Conservation (phyloP, 2,888 invertebrate species). For the Rhaphigaster nebulosa region DNA sequence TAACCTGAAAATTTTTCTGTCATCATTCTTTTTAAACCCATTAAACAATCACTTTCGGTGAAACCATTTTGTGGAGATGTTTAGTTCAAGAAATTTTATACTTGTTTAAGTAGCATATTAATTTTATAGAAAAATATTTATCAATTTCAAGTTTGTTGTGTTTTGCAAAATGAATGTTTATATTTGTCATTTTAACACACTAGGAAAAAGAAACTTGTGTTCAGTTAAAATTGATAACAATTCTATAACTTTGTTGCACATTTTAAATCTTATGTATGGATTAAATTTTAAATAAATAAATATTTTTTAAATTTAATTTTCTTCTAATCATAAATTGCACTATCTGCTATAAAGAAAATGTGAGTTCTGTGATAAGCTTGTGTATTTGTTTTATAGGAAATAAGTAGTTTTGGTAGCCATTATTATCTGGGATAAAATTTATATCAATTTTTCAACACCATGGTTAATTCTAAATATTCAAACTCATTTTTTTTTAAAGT, state of each 20-base stretch:
- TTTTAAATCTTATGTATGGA: neutral
- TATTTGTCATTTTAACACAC: neutral
- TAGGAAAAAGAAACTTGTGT: neutral
- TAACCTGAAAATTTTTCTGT: neutral
- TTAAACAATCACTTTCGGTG: neutral
- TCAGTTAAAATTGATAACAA: neutral
- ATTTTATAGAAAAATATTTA: neutral
- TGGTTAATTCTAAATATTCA: neutral
- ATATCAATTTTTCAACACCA: neutral
- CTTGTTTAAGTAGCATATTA: neutral
- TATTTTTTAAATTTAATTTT: neutral
- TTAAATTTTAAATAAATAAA: neutral
- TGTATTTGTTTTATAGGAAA: neutral
- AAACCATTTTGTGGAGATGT: neutral
- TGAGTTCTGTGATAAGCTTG: conserved; percentile 25
- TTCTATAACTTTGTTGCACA: neutral
- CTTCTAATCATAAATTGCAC: neutral
- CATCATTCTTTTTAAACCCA: neutral
- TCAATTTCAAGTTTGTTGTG: neutral
- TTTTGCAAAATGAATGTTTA: neutral
- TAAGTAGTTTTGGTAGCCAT: neutral
- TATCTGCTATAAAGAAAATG: neutral
- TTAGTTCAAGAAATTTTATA: neutral
- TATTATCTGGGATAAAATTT: neutral
- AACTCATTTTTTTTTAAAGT: neutral